Evolutionary conservation across 2,113 vertebrate species (phyloP), one percentile per base, ranked within the genome.

Genomic region (Stegostoma tigrinum): DNA sequence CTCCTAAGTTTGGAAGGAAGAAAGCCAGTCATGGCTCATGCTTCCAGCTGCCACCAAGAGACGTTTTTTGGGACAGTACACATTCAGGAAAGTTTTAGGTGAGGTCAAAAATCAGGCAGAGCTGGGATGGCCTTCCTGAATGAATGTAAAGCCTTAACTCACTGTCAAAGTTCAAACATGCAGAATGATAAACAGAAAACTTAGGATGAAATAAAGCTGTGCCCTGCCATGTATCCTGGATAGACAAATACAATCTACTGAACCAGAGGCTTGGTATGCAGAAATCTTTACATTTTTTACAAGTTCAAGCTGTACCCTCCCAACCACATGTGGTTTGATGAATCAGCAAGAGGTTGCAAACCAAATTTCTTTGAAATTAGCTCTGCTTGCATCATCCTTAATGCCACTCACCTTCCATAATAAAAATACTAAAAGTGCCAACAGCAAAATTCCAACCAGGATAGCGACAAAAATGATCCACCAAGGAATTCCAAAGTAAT

Each of bases 381-480:
- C 80, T 83, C 80, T 17, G 38, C 15, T 83, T 83, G 38, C 38
- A 34, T 30, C 52, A 55, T 48, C 52, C 10, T 3, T 27, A 52
- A 12, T 34, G 75, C 24, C 95, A 96, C 98, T 98, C 96, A 99
- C 99, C 98, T 99, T 99, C 99, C 99, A 99, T 0, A 99, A 97
- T 96, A 99, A 96, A 97, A 98, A 98, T 55, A 99, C 98, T 96
- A 99, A 96, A 0, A 99, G 97, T 85, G 98, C 98, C 97, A 99
- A 98, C 98, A 99, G 98, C 96, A 98, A 96, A 96, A 99, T 97
- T 78, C 99, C 99, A 95, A 98, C 98, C 1, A 99, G 97, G 96
- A 99, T 97, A 15, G 99, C 98, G 96, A 99, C 98, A 0, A 98
- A 96, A 0, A 99, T 99, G 97, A 99, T 98, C 99, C 99, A 99